phyloP scores from a whole-genome alignment of 2,113 vertebrate genomes.

The Campylomormyrus numenius region DNA sequence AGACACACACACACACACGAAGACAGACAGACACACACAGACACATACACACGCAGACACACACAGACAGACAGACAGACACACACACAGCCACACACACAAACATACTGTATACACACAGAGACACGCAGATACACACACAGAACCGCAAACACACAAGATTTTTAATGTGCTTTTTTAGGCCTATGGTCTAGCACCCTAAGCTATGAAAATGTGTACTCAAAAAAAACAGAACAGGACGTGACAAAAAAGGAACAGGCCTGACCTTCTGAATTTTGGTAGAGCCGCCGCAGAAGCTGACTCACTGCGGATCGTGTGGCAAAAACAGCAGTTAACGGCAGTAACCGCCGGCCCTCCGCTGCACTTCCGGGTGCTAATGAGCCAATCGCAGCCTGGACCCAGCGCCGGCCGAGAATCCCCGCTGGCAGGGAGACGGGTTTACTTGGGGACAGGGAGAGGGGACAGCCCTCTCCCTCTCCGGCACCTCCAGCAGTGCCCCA shows the following conservation, averaged over 20 bases:
- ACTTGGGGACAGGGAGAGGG: not conserved
- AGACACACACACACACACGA: too few species aligned
- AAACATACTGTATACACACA: not conserved
- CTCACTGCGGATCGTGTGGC: conserved; percentile 9
- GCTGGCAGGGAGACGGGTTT: too few species aligned
- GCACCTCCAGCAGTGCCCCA: not conserved
- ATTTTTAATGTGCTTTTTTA: not conserved
- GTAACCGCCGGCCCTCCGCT: not conserved
- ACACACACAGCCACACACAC: not conserved
- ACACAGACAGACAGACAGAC: not conserved
- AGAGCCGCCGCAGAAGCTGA: not conserved
- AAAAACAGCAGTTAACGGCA: not conserved
- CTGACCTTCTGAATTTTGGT: not conserved
- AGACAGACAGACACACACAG: too few species aligned
- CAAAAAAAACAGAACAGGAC: not conserved
- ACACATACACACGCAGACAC: not conserved
- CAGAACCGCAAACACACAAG: not conserved
- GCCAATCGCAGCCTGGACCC: not conserved
- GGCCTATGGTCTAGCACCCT: not conserved
- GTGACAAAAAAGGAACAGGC: not conserved
- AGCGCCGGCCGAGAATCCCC: not conserved
- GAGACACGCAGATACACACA: not conserved
- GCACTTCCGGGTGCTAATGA: not conserved
- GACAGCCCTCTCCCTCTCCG: not conserved
- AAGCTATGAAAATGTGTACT: not conserved